These are phyloP conservation scores for Eretmochelys imbricata DNA, from an alignment of 2,113 vertebrate species.

Conservation along the genomic window DNA sequence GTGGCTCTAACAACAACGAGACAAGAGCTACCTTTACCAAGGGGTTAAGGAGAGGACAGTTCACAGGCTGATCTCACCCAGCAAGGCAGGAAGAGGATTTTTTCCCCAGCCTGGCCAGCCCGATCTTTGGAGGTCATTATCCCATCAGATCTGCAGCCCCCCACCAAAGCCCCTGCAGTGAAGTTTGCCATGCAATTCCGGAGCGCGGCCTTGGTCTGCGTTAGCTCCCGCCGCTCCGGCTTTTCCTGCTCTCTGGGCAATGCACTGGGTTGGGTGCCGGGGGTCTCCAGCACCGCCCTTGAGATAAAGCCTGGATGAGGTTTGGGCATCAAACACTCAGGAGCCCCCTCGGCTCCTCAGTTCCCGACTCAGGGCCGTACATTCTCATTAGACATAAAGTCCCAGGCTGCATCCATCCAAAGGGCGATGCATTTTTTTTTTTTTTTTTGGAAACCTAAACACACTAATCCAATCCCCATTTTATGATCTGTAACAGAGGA, in stretches of 20 bases:
- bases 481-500: conserved; percentile 69
- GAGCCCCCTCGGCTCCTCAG: background rate
- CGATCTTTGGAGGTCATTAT: background rate
- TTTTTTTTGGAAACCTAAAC: conserved; percentile 22
- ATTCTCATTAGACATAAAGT: conserved; percentile 49
- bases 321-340: background rate
- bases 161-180: too few relatives aligned
- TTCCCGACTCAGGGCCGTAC: conserved; percentile 34
- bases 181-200: too few relatives aligned
- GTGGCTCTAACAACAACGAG: background rate
- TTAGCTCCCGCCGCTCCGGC: background rate
- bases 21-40: too few relatives aligned
- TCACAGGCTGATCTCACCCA: background rate
- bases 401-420: conserved; percentile 30
- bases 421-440: conserved; percentile 7
- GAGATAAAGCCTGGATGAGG: background rate
- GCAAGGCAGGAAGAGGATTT: background rate
- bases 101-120: background rate
- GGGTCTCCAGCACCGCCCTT: background rate
- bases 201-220: background rate
- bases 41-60: background rate
- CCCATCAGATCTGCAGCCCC: background rate
- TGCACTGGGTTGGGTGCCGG: background rate
- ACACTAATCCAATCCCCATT: conserved; percentile 70
- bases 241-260: background rate